These are phyloP conservation scores for Misgurnus anguillicaudatus DNA, from an alignment of 2,113 vertebrate species.

Conservation along the genomic window DNA sequence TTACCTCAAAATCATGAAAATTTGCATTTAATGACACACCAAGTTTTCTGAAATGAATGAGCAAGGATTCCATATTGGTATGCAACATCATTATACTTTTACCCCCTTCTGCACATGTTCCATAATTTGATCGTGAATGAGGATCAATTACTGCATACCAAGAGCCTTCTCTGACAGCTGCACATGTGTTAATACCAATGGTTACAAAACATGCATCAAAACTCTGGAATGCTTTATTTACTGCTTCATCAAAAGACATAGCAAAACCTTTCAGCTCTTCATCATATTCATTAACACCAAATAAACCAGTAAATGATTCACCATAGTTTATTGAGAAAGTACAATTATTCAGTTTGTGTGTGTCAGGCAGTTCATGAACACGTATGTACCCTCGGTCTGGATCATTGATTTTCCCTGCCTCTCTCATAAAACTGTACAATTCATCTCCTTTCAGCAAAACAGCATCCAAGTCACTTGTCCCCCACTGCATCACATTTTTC, in stretches of 20 bases:
- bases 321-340: not conserved
- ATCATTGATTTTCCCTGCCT: no score
- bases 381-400: no score
- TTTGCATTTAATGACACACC: not conserved
- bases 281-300: conserved; percentile 7
- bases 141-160: not conserved
- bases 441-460: no score
- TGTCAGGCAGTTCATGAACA: no score
- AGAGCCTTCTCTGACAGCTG: not conserved
- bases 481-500: not conserved
- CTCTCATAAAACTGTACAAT: no score
- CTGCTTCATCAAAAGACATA: not conserved
- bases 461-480: no score
- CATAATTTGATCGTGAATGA: not conserved
- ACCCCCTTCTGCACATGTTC: not conserved
- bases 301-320: not conserved
- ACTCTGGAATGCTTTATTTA: not conserved
- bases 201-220: conserved; percentile 6
- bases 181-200: not conserved
- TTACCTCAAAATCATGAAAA: not conserved
- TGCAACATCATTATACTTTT: not conserved
- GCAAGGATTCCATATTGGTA: fast-evolving
- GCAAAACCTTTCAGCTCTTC: no score
- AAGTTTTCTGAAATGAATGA: not conserved
- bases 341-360: no score